These are phyloP conservation scores for Choreutis nemorana DNA, from an alignment of 2,888 invertebrate genomes.

Conservation along the genomic window DNA sequence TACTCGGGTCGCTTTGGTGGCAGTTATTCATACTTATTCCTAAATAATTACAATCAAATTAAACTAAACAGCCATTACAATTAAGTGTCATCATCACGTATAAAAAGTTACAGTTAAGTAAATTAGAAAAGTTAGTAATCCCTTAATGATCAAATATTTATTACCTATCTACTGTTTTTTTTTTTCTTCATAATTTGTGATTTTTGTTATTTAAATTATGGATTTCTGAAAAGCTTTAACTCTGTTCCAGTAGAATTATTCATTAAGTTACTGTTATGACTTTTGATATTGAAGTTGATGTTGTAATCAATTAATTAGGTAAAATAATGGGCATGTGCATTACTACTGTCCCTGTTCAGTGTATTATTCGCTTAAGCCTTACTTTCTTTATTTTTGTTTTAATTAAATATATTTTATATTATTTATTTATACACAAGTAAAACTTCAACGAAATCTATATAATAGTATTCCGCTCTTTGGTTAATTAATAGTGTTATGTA, in stretches of 20 bases:
- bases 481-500: neutral
- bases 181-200: constrained; percentile 52
- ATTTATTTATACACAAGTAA: constrained; percentile 57
- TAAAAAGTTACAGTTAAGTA: constrained; percentile 22
- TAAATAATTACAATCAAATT: constrained; percentile 20
- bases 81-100: constrained; percentile 6
- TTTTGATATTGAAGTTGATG: constrained; percentile 63
- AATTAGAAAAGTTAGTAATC: constrained; percentile 40
- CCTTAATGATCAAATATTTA: constrained; percentile 64
- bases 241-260: constrained; percentile 65
- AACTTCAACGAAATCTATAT: constrained; percentile 33
- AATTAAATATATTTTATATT: constrained; percentile 65
- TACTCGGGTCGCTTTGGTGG: constrained; percentile 55
- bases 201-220: constrained; percentile 63
- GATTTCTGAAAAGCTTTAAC: constrained; percentile 66
- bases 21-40: constrained; percentile 21
- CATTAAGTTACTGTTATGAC: constrained; percentile 65
- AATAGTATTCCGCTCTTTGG: constrained; percentile 24
- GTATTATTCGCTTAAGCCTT: constrained; percentile 60
- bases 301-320: constrained; percentile 64
- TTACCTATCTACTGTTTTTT: constrained; percentile 63
- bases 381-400: constrained; percentile 60
- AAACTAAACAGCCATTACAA: constrained; percentile 35
- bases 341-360: constrained; percentile 61
- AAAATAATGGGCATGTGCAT: constrained; percentile 64